Percentiles rank a stretch among this genome's conserved stretches.
Evolutionary conservation across 2,113 vertebrate species (phyloP).

Genomic region (Xyliphius kryptos): DNA sequence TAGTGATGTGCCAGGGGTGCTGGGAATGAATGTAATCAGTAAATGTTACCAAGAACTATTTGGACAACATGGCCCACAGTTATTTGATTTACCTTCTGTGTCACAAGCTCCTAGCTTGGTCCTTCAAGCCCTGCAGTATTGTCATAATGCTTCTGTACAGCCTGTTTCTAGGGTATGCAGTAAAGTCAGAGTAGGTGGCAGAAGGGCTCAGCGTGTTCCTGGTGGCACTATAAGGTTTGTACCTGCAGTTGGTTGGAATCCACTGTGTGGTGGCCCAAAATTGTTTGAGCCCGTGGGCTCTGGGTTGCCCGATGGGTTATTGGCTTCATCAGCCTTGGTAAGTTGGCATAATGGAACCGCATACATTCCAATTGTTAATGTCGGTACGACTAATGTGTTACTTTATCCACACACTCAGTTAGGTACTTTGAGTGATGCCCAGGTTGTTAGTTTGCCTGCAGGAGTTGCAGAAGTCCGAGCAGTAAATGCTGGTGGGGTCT

Average conservation of each 20-base stretch:
- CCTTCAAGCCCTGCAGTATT: not conserved
- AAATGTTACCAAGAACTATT: too few species aligned
- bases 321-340: slow-evolving; percentile 9
- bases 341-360: not conserved
- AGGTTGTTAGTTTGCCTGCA: not conserved
- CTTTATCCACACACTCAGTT: too few species aligned
- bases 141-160: too few species aligned
- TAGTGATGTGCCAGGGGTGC: slow-evolving; percentile 30
- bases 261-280: not conserved
- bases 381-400: not conserved
- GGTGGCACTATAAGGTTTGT: too few species aligned
- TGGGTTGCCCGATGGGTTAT: too few species aligned
- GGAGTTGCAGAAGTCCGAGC: slow-evolving; percentile 1
- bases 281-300: slow-evolving; percentile 16
- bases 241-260: slow-evolving; percentile 18
- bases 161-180: too few species aligned
- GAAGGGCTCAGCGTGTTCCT: not conserved
- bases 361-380: slow-evolving; percentile 9
- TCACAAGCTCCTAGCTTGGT: not conserved
- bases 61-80: not conserved
- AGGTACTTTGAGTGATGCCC: not conserved
- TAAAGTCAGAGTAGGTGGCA: not conserved
- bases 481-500: too few species aligned
- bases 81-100: not conserved
- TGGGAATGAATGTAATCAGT: too few species aligned